phyloP scores from a whole-genome alignment of 2,888 invertebrate genomes.

The Notodonta ziczac region DNA sequence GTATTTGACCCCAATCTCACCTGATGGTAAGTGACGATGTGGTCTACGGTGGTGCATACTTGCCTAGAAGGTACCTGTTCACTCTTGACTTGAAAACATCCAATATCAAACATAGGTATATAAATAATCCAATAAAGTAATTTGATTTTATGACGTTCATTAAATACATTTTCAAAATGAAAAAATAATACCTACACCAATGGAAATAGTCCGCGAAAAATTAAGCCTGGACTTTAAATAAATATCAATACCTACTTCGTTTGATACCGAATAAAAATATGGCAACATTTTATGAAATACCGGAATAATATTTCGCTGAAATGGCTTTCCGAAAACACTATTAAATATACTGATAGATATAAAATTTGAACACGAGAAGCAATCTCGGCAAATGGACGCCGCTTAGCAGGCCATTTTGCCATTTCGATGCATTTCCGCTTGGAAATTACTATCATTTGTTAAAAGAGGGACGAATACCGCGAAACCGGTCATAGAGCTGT shows the following conservation, averaged over 20 bases:
- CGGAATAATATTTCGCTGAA: slow-evolving; percentile 34
- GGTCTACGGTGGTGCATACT: too few relatives aligned
- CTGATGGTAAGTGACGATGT: too few relatives aligned
- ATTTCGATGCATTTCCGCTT: slow-evolving; percentile 80
- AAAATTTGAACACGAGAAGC: slow-evolving; percentile 71
- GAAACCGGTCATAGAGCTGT: slow-evolving; percentile 57
- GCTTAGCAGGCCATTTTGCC: slow-evolving; percentile 79
- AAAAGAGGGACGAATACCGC: slow-evolving; percentile 68
- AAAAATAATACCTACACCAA: neutral
- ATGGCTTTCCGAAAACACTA: slow-evolving; percentile 40
- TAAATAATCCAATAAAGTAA: too few relatives aligned
- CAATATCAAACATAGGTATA: too few relatives aligned
- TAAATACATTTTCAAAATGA: too few relatives aligned
- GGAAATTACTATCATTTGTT: slow-evolving; percentile 81
- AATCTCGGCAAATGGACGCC: slow-evolving; percentile 74
- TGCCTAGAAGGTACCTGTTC: too few relatives aligned
- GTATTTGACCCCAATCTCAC: too few relatives aligned
- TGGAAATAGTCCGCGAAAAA: neutral
- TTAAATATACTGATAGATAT: slow-evolving; percentile 56
- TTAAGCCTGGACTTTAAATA: neutral
- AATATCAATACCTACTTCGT: neutral
- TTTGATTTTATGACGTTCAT: too few relatives aligned
- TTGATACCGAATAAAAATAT: neutral
- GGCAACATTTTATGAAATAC: neutral
- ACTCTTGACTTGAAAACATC: too few relatives aligned